Percentiles rank a stretch among this genome's conserved stretches.
These are phyloP conservation scores for Sarcophaga carnaria DNA, from an alignment of 2,888 invertebrate species.

Conservation along the genomic window DNA sequence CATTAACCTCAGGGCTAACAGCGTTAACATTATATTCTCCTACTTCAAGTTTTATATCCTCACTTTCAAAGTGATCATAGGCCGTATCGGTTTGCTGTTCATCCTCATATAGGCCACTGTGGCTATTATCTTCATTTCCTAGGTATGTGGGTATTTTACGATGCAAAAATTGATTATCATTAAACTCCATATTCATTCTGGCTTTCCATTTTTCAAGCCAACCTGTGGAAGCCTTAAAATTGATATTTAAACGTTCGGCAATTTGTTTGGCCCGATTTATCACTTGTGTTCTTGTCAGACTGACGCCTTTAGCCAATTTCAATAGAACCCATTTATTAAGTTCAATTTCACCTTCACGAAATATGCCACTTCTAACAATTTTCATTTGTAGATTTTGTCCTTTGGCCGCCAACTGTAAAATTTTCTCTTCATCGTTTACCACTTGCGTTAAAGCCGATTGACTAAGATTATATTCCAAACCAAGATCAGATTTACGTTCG, in stretches of 20 bases:
- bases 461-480: slow-evolving; percentile 56
- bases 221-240: slow-evolving; percentile 63
- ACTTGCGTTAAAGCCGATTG: slow-evolving; percentile 64
- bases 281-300: slow-evolving; percentile 48
- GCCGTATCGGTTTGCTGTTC: slow-evolving; percentile 13
- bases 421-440: slow-evolving; percentile 55
- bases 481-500: slow-evolving; percentile 48
- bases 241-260: slow-evolving; percentile 55
- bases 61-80: slow-evolving; percentile 16
- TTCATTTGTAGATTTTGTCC: slow-evolving; percentile 66
- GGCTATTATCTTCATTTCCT: not conserved
- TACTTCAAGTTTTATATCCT: slow-evolving; percentile 37
- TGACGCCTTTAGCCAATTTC: slow-evolving; percentile 55
- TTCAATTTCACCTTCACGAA: slow-evolving; percentile 55
- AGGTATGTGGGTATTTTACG: slow-evolving; percentile 50
- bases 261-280: slow-evolving; percentile 62
- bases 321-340: slow-evolving; percentile 57
- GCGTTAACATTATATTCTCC: slow-evolving; percentile 8
- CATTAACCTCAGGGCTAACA: slow-evolving; percentile 1
- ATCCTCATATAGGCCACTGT: not conserved
- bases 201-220: slow-evolving; percentile 66
- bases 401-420: slow-evolving; percentile 51
- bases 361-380: slow-evolving; percentile 57
- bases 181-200: slow-evolving; percentile 66
- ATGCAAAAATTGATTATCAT: slow-evolving; percentile 52